Evolutionary conservation across 1,140 invertebrate species (phyloP), one percentile per base, ranked within the genome.

Genomic region (Pseudomyrmex concolor): DNA sequence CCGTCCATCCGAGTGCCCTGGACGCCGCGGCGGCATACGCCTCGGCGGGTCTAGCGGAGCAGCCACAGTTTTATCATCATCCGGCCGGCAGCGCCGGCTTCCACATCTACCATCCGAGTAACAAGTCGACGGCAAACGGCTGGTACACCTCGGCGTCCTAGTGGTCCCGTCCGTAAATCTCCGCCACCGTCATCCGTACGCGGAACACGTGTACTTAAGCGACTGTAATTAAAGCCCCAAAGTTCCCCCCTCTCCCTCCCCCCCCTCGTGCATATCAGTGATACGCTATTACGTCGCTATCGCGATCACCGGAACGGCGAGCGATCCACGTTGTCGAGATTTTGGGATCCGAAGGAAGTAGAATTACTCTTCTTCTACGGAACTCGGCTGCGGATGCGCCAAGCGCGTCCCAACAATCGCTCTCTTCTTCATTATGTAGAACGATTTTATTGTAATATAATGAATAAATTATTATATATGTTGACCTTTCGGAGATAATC

Each of bases 11-110:
- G 1, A 94, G 94, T 70, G 94, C 95, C 2, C 93, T 96, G 8
- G 96, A 96, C 85, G 95, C 95, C 54, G 93, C 93, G 88, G 95
- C 94, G 86, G 95, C 94, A 83, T 95, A 95, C 89, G 92, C 93
- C 43, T 95, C 95, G 64, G 94, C 95, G 3, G 91, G 93, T 68
- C 85, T 94, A 74, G 86, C 96, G 85, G 97, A 97, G 89, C 97
- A 98, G 92, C 96, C 97, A 12, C 97, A 98, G 91, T 97, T 98
- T 90, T 98, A 98, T 94, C 97, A 96, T 87, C 96, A 96, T 90
- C 95, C 94, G 17, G 93, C 95, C 25, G 95, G 96, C 76, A 95
- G 96, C 80, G 96, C 97, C 10, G 97, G 97, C 15, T 98, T 98
- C 92, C 97, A 98, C 93, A 94, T 98, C 5, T 98, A 98, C 92